phyloP scores from a whole-genome alignment of 2,797 vertebrate species.

The Malurus splendens region DNA sequence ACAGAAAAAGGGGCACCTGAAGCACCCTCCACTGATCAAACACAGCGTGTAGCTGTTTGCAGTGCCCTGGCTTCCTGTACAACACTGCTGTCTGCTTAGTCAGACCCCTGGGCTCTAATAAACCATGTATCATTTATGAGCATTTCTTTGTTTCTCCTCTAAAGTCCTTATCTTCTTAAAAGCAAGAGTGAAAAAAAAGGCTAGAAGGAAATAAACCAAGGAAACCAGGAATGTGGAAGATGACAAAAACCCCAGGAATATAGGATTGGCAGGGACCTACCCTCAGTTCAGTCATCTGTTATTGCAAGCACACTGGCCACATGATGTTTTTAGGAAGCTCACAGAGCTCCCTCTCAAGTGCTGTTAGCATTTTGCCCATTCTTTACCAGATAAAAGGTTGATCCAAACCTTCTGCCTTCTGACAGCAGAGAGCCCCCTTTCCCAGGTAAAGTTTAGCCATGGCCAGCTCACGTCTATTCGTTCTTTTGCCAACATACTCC shows the following conservation, averaged over 20 bases:
- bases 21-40: background rate
- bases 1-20: background rate
- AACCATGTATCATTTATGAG: background rate
- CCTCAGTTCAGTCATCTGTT: background rate
- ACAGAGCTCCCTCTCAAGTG: background rate
- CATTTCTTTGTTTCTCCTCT: background rate
- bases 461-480: background rate
- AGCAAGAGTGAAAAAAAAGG: background rate
- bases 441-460: background rate
- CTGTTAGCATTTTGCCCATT: background rate
- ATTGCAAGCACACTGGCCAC: background rate
- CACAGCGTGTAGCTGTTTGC: background rate
- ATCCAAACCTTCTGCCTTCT: background rate
- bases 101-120: background rate
- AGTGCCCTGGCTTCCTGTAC: background rate
- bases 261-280: background rate
- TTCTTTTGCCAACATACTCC: background rate
- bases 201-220: background rate
- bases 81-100: background rate
- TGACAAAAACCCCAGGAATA: background rate
- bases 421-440: background rate
- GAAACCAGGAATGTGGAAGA: background rate
- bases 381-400: background rate
- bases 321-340: background rate
- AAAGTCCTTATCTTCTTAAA: background rate